phyloP scores from a whole-genome alignment of 2,113 vertebrate species.

The Agapornis roseicollis region DNA sequence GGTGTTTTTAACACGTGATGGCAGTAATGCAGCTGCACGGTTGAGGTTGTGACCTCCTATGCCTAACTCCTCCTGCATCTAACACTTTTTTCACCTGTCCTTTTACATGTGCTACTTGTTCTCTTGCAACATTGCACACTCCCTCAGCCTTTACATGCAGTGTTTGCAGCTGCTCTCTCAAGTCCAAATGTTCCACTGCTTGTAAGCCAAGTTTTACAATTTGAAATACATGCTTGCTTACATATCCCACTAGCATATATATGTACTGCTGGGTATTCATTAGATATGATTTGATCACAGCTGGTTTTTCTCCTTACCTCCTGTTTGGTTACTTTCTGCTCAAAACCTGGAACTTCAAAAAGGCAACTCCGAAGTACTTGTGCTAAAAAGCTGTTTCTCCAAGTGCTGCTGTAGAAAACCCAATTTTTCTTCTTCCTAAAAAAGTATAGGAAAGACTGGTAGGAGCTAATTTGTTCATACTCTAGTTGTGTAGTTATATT shows the following conservation, averaged over 20 bases:
- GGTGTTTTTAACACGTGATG: neutral
- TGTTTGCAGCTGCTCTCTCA: neutral
- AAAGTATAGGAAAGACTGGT: neutral
- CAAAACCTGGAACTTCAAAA: neutral
- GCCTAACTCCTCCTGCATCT: neutral
- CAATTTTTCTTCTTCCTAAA: neutral
- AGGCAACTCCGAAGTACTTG: neutral
- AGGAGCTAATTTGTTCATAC: neutral
- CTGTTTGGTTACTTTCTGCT: neutral
- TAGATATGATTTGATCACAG: neutral
- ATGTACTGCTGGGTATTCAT: neutral
- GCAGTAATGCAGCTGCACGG: neutral
- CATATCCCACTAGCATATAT: neutral
- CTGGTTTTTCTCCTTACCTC: neutral
- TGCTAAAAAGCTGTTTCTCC: neutral
- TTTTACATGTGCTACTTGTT: neutral
- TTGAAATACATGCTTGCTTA: neutral
- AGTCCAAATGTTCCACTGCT: neutral
- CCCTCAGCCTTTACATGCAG: fast-evolving
- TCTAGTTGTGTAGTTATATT: neutral
- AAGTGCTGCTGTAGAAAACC: neutral
- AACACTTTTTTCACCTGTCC: neutral
- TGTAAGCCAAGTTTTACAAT: neutral
- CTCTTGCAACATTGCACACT: fast-evolving
- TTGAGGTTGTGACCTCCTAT: neutral